These are phyloP conservation scores for Acanthococcus lagerstroemiae DNA, from an alignment of 2,888 invertebrate species.

Conservation along the genomic window DNA sequence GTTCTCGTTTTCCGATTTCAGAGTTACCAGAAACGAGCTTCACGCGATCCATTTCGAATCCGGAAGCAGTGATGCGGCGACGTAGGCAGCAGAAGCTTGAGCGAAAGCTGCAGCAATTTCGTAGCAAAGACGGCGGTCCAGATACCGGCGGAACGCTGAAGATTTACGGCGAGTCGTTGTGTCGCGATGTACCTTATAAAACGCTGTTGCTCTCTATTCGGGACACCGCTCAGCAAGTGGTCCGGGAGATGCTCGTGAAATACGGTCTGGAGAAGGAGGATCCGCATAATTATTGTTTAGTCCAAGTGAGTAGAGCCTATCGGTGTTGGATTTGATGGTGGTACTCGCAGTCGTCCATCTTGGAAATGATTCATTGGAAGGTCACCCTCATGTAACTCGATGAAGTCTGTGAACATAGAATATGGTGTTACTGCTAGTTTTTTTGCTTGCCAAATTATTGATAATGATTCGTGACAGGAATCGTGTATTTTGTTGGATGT, in stretches of 20 bases:
- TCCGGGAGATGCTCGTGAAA: conserved; percentile 92
- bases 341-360: too few species aligned
- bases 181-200: conserved; percentile 96
- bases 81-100: conserved; percentile 93
- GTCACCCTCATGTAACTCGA: too few species aligned
- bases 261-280: conserved; percentile 87
- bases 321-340: too few species aligned
- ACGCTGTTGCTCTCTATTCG: conserved; percentile 85
- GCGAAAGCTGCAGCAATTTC: conserved; percentile 88
- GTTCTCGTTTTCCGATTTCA: too few species aligned
- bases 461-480: too few species aligned
- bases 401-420: too few species aligned
- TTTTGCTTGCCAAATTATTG: too few species aligned
- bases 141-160: conserved; percentile 85
- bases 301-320: conserved; percentile 82
- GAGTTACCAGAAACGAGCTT: conserved; percentile 97
- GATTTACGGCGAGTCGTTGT: conserved; percentile 93
- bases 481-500: too few species aligned
- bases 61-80: conserved; percentile 97
- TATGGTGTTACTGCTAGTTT: too few species aligned
- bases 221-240: conserved; percentile 85
- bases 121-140: conserved; percentile 88
- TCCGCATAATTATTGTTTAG: conserved; percentile 83
- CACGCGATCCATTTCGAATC: conserved; percentile 97
- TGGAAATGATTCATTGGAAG: too few species aligned